Conservation (phyloP, 2,113 vertebrate species). For the Murina feae region DNA sequence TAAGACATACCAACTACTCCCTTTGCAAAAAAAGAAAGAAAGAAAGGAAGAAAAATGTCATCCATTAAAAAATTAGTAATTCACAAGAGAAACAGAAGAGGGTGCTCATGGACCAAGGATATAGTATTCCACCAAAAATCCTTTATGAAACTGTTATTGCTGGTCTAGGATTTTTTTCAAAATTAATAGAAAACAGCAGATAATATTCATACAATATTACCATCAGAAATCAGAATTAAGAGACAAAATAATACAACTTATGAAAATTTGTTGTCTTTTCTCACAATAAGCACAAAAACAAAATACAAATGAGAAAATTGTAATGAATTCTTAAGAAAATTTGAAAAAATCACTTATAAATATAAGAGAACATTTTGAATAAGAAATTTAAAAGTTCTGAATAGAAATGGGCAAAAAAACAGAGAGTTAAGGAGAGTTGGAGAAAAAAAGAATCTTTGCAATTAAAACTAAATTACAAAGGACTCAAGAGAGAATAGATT, state of each 20-base stretch:
- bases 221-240: neutral
- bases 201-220: neutral
- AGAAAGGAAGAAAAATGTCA: neutral
- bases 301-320: neutral
- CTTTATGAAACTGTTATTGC: neutral
- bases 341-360: neutral
- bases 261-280: neutral
- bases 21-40: neutral
- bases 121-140: neutral
- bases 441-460: neutral
- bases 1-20: neutral
- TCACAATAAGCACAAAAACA: neutral
- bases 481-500: neutral
- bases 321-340: neutral
- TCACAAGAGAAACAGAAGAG: conserved; percentile 32
- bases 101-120: neutral
- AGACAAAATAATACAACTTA: neutral
- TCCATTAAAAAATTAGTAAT: neutral
- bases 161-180: neutral
- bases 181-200: neutral
- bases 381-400: neutral
- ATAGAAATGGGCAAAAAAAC: neutral
- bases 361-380: neutral
- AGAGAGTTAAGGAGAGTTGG: neutral
- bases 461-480: neutral